A percentile compares a stretch with the other conserved stretches of the same genome.
These are phyloP conservation scores for Anguilla marmorata DNA, from an alignment of 2,797 vertebrate species.

Conservation along the genomic window DNA sequence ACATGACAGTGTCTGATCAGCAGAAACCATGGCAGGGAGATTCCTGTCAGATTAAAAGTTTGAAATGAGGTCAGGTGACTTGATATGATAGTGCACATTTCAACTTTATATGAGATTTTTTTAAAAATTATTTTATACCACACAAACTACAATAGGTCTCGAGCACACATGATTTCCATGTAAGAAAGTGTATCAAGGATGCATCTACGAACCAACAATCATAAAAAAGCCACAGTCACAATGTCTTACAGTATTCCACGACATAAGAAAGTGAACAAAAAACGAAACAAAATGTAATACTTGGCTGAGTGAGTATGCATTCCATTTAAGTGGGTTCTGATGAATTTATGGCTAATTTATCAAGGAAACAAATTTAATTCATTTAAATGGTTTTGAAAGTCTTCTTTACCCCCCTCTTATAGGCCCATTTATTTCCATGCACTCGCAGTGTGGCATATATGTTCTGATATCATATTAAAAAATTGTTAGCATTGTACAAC, in stretches of 20 bases:
- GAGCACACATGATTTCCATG: background rate
- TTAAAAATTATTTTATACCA: background rate
- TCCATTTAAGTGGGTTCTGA: background rate
- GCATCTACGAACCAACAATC: background rate
- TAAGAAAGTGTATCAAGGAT: background rate
- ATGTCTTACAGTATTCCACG: background rate
- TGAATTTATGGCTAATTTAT: background rate
- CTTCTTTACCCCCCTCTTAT: background rate
- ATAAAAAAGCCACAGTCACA: background rate
- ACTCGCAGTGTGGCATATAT: background rate
- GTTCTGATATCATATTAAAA: too few species aligned
- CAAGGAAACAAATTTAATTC: background rate
- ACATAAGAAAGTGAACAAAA: background rate
- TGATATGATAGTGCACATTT: background rate
- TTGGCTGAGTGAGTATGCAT: background rate
- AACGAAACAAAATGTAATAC: background rate
- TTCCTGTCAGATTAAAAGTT: background rate
- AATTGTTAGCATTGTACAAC: too few species aligned
- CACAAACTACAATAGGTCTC: background rate
- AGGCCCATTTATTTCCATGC: background rate
- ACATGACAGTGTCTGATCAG: constrained; percentile 43
- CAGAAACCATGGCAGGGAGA: constrained; percentile 20
- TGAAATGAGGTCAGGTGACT: background rate
- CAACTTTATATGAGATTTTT: background rate
- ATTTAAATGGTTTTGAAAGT: background rate